Base-by-base conservation (phyloP, 2,797 vertebrate species). In the Myotis daubentonii region DNA sequence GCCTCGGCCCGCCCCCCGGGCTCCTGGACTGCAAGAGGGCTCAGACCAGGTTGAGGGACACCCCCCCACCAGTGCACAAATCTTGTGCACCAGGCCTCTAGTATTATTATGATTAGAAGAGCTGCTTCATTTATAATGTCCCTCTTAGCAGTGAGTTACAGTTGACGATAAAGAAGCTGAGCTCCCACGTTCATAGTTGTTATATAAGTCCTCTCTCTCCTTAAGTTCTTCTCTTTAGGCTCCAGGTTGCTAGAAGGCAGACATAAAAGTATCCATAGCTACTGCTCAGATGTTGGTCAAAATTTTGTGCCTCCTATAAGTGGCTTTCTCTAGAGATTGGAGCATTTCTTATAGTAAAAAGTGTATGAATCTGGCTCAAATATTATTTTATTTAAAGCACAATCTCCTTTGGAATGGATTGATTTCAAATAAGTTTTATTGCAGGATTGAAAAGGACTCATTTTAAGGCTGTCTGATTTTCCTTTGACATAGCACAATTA, bases 361-460 rank as follows among this genome's bases (percentile, higher is more conserved):
- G 44, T n/a, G 11, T 76, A 10, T 62, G 33, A 94, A 65, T 41
- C 38, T 81, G 4, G 47, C n/a, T 95, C 38, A 62, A 87, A 51
- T 84, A 65, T 51, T 87, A 28, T 85, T 94, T 87, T 80, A 93
- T 94, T 93, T 88, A 88, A 94, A 91, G n/a, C 60, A 84, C 25
- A 74, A 11, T 83, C 23, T 75, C 65, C 53, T 87, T 53, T 70
- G 28, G 22, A 87, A 55, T 83, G 19, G 22, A 25, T 87, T 49
- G 62, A 38, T 76, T 93, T 91, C 17, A 12, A 80, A 94, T 76
- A n/a, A 4, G 2, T 72, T 93, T 92, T 82, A 90, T n/a, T 85
- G 22, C 57, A 55, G 49, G 38, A n/a, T 89, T 47, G 19, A 44
- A 96, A 95, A 95, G 53, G 23, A 55, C 10, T 20, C 38, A 65